A percentile compares a stretch with the other conserved stretches of the same genome.
These are phyloP conservation scores for Caligus rogercresseyi DNA, from an alignment of 1,140 invertebrate genomes.

Conservation along the genomic window DNA sequence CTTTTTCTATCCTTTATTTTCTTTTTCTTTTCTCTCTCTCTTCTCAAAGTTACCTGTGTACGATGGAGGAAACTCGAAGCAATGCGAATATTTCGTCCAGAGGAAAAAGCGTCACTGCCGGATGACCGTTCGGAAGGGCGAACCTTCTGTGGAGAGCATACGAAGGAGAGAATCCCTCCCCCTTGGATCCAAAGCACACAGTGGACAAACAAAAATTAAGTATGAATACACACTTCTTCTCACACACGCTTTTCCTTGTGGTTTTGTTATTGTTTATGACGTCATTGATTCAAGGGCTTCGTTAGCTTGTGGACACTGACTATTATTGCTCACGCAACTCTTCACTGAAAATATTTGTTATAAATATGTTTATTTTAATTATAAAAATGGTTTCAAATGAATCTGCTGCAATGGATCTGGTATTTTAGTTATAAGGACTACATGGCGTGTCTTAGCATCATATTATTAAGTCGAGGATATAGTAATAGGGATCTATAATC, in stretches of 20 bases:
- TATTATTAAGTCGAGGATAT: too few species aligned
- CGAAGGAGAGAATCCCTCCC: background rate
- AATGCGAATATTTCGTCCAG: background rate
- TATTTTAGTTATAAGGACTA: too few species aligned
- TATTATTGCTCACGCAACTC: too few species aligned
- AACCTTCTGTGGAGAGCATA: conserved; percentile 2
- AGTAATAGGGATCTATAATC: too few species aligned
- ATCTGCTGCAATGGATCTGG: too few species aligned
- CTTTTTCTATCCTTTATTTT: background rate
- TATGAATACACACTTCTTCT: background rate
- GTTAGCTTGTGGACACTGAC: too few species aligned
- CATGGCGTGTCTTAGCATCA: too few species aligned
- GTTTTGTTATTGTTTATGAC: background rate
- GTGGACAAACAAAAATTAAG: background rate
- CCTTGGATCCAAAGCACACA: conserved; percentile 9
- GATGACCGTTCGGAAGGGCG: background rate
- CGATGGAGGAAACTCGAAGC: background rate
- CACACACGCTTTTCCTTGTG: background rate
- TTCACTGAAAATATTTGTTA: too few species aligned
- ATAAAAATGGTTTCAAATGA: too few species aligned
- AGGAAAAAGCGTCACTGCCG: conserved; percentile 1
- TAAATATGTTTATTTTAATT: too few species aligned
- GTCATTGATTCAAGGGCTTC: background rate
- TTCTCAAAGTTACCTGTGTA: background rate
- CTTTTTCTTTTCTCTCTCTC: background rate